These are phyloP conservation scores for Drosophila asahinai DNA, from an alignment of 1,140 invertebrate species.

Conservation along the genomic window DNA sequence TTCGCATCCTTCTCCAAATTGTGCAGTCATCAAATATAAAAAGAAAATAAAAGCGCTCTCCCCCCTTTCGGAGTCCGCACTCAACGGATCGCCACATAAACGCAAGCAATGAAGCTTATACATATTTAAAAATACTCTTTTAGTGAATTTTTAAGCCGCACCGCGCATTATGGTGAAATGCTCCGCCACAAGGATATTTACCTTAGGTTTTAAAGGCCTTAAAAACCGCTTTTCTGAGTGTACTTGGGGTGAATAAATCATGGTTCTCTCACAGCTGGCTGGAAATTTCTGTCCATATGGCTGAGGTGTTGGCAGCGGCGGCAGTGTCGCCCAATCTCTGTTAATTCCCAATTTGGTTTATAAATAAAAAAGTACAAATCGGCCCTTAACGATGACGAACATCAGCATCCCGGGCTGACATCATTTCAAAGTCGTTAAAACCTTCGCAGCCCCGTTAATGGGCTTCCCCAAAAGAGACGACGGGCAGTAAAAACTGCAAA, in stretches of 20 bases:
- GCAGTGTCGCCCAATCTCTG: conserved; percentile 42
- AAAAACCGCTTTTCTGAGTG: conserved; percentile 21
- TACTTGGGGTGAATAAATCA: conserved; percentile 52
- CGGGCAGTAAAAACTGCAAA: conserved; percentile 46
- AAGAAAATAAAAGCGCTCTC: conserved; percentile 24
- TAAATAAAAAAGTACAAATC: conserved; percentile 55
- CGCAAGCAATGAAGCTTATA: conserved; percentile 32
- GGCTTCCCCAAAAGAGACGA: conserved; percentile 36
- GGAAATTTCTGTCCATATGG: conserved; percentile 47
- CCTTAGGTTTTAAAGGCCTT: not conserved
- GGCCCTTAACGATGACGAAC: conserved; percentile 42
- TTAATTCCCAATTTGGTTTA: conserved; percentile 62
- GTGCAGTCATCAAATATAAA: conserved; percentile 30
- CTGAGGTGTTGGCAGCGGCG: conserved; percentile 39
- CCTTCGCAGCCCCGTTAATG: conserved; percentile 34
- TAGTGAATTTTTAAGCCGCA: conserved; percentile 1
- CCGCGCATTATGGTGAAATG: conserved; percentile 4
- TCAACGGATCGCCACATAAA: conserved; percentile 34
- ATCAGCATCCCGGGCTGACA: conserved; percentile 53
- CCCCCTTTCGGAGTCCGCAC: not conserved
- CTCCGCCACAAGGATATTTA: conserved; percentile 5
- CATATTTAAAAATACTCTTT: conserved; percentile 40
- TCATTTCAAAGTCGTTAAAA: conserved; percentile 58
- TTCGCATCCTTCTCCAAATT: conserved; percentile 9
- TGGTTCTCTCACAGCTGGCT: conserved; percentile 38